phyloP scores from a whole-genome alignment of 2,113 vertebrate genomes.

The Mungos mungo region DNA sequence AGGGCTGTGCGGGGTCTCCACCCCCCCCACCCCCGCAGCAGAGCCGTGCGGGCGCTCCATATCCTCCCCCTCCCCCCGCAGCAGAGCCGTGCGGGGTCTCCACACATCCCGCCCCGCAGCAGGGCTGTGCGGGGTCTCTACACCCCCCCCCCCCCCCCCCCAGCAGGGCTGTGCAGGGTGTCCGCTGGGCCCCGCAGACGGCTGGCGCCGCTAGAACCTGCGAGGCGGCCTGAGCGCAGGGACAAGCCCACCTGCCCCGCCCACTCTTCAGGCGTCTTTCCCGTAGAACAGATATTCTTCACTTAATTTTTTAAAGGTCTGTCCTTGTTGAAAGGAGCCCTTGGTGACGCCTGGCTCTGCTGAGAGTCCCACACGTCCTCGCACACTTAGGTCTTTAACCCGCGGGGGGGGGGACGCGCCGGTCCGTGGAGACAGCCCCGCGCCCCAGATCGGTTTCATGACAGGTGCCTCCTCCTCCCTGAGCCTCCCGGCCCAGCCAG shows the following conservation, averaged over 20 bases:
- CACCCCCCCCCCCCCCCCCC: too few relatives aligned
- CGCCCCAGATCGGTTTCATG: rapidly evolving
- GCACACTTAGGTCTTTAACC: rapidly evolving
- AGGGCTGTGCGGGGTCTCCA: background rate
- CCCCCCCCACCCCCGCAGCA: too few relatives aligned
- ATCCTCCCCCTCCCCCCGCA: too few relatives aligned
- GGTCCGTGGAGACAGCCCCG: rapidly evolving
- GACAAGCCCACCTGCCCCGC: rapidly evolving
- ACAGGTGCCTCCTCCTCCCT: background rate
- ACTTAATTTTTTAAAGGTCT: background rate
- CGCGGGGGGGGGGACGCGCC: rapidly evolving
- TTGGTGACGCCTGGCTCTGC: background rate
- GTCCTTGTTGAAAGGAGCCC: too few relatives aligned
- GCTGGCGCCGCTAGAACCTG: background rate
- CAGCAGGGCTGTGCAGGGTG: background rate
- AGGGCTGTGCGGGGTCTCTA: too few relatives aligned
- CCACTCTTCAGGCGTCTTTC: rapidly evolving
- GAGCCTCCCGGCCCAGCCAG: rapidly evolving
- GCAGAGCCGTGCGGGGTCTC: background rate
- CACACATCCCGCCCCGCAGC: too few relatives aligned
- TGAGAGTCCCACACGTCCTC: rapidly evolving
- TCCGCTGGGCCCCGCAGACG: background rate
- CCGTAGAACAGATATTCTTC: background rate
- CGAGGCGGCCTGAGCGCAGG: background rate
- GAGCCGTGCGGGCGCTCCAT: too few relatives aligned